These are phyloP conservation scores for Lagopus muta DNA, from an alignment of 2,113 vertebrate species.

Conservation along the genomic window DNA sequence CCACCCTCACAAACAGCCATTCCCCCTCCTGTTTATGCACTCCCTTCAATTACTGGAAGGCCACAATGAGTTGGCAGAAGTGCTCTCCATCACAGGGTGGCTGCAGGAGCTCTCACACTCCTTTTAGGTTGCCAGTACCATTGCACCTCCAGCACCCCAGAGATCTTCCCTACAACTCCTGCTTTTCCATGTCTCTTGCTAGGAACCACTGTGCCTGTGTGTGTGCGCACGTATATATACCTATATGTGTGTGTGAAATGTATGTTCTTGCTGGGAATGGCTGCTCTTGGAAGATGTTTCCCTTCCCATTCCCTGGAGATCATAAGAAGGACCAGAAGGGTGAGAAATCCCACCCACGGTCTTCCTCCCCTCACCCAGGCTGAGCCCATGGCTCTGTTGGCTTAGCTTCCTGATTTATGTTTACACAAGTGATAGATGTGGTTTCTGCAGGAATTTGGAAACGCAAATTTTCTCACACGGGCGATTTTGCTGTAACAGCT, in stretches of 20 bases:
- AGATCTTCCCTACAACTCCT: background rate
- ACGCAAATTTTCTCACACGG: background rate
- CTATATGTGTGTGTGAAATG: background rate
- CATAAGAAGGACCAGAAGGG: constrained; percentile 1
- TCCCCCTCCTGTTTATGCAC: too few species aligned
- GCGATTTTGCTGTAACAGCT: background rate
- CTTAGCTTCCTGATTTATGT: background rate
- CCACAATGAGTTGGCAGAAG: background rate
- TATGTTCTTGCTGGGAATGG: constrained; percentile 39
- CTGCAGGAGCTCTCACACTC: background rate
- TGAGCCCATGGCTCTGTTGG: background rate
- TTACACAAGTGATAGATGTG: background rate
- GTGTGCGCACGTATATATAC: accelerated
- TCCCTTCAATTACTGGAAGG: too few species aligned
- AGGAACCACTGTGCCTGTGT: background rate
- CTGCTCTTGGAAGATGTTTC: constrained; percentile 28
- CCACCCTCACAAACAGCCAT: too few species aligned
- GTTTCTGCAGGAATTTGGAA: background rate
- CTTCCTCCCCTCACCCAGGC: background rate
- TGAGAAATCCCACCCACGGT: constrained; percentile 4
- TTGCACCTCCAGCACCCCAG: background rate
- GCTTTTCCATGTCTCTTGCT: background rate
- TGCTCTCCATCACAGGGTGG: background rate
- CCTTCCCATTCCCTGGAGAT: constrained; percentile 39
- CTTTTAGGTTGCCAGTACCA: background rate